These are phyloP conservation scores for Setophaga coronata DNA, from an alignment of 2,113 vertebrate species.

Conservation along the genomic window DNA sequence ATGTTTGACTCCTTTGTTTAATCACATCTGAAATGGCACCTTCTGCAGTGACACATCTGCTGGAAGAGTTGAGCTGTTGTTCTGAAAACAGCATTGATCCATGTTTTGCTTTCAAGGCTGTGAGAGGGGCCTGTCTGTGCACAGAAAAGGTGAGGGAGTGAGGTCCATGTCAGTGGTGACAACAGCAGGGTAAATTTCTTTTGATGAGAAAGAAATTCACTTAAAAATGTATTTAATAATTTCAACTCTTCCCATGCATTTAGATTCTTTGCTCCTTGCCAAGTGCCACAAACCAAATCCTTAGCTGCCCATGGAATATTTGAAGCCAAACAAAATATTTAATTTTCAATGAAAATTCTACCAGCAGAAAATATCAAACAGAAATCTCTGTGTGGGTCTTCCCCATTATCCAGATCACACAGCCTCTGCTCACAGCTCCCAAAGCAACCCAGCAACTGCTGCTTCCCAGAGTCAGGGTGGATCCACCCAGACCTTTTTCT, in stretches of 20 bases:
- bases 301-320: not conserved
- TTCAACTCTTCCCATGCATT: not conserved
- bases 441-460: not conserved
- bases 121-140: not conserved
- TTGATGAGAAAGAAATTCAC: not conserved
- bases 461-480: not conserved
- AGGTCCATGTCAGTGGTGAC: not conserved
- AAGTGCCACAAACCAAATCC: not conserved
- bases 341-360: not conserved
- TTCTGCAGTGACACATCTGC: constrained; percentile 37
- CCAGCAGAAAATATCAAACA: not conserved
- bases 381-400: not conserved
- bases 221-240: not conserved
- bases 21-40: constrained; percentile 52
- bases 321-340: not conserved
- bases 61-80: constrained; percentile 51
- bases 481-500: not conserved
- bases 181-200: not conserved
- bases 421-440: not conserved
- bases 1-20: constrained; percentile 50
- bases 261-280: not conserved
- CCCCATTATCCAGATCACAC: not conserved
- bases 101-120: not conserved
- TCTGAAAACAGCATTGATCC: not conserved
- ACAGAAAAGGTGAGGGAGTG: not conserved